Evolutionary conservation across 2,888 invertebrate species (phyloP).

Genomic region (Magallana nippona): DNA sequence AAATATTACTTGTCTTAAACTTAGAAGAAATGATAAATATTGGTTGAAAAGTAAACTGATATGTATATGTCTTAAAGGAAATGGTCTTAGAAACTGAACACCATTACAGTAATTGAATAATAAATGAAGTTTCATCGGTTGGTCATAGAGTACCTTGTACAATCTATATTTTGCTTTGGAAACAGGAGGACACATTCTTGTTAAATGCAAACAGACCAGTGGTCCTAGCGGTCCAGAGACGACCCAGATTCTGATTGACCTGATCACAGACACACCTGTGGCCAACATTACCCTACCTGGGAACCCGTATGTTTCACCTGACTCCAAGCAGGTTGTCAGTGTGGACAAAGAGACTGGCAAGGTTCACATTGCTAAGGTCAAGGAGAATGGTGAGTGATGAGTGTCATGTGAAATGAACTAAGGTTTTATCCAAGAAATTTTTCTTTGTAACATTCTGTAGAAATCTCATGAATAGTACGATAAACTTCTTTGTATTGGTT

Average conservation of each 20-base stretch:
- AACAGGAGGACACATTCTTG: constrained; percentile 87
- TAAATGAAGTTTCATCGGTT: too few relatives aligned
- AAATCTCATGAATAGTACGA: too few relatives aligned
- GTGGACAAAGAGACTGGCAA: constrained; percentile 83
- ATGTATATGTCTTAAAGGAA: too few relatives aligned
- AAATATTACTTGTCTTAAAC: too few relatives aligned
- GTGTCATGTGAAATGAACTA: too few relatives aligned
- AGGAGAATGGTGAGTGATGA: constrained; percentile 82
- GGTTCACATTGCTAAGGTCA: constrained; percentile 84
- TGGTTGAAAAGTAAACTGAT: too few relatives aligned
- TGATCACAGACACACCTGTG: constrained; percentile 84
- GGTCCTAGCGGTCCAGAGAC: constrained; percentile 80
- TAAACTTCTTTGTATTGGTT: too few relatives aligned
- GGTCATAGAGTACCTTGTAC: too few relatives aligned
- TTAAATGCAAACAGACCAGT: constrained; percentile 83
- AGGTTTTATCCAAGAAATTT: too few relatives aligned
- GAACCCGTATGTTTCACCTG: constrained; percentile 85
- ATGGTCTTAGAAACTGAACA: too few relatives aligned
- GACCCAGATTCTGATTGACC: constrained; percentile 85
- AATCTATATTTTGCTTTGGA: background rate
- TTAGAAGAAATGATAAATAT: too few relatives aligned
- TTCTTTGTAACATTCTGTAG: background rate
- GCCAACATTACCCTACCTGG: constrained; percentile 65
- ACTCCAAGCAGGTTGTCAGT: constrained; percentile 86
- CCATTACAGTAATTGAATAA: too few relatives aligned